Base-by-base conservation (phyloP, 2,888 invertebrate species). In the Smittia aterrima region DNA sequence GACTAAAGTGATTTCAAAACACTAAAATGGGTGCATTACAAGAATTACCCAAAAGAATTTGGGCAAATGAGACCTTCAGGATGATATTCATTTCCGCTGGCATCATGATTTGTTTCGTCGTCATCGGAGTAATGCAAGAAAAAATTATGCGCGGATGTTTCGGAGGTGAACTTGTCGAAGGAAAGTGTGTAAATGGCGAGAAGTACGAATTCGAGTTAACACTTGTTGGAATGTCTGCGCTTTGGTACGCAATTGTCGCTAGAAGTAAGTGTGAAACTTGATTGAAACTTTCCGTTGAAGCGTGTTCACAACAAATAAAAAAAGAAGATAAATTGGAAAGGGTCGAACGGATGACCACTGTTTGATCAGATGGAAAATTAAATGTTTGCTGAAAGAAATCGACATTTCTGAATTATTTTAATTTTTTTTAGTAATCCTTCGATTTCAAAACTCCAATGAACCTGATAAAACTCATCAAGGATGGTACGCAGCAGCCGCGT, bases 121-220 rank as follows among this genome's bases (percentile, higher is more conserved):
- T 18, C 0, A 53, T 27, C 27, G 70, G 70, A 1, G 18, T 70
- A 16, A 54, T 70, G 53, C 70, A 70, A 54, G 70, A 70, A 13
- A 70, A 70, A 54, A 41, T 70, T 0, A 70, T 70, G 70, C 27
- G 70, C 16, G 70, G 70, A 20, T 70, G 70, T 70, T 70, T 18
- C 53, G 70, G 70, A 16, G 70, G 70, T 54, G 70, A 68, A 68
- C n/a, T 47, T 47, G 13, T 41, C 9, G 25, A 16, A 27, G 32
- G 41, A 54, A 18, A 18, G 0, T 54, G 53, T 20, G 53, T 27
- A 9, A 32, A 1, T 20, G 70, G 53, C 9, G 70, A 70, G 9
- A 70, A 70, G 16, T 70, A 70, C 18, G 41, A 53, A 32, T 70
- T 53, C 13, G 70, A 70, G 25, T 18, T 54, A 1, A 70, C 54